phyloP scores from a whole-genome alignment of 2,888 invertebrate species.

The Piscicola geometra region DNA sequence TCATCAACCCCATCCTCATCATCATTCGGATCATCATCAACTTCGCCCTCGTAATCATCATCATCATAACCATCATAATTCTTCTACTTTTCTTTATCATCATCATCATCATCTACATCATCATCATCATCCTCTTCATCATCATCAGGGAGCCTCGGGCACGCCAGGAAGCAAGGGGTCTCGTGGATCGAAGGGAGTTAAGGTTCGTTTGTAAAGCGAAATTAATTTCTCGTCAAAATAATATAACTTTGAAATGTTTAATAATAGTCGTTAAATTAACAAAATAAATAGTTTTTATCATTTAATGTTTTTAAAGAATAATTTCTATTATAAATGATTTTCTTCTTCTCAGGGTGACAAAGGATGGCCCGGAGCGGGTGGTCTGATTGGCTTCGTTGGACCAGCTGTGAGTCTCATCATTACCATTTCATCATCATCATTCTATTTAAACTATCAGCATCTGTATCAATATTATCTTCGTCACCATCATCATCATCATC shows the following conservation, averaged over 20 bases:
- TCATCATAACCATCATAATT: neutral
- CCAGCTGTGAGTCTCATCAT: conserved; percentile 10
- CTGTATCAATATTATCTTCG: no score
- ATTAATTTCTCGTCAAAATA: no score
- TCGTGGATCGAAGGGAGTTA: conserved; percentile 25
- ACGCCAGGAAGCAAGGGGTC: conserved; percentile 22
- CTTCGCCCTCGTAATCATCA: neutral
- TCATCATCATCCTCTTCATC: neutral
- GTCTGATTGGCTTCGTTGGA: conserved; percentile 23
- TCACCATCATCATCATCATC: no score
- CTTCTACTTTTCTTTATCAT: neutral
- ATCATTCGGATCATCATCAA: neutral
- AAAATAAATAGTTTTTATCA: neutral
- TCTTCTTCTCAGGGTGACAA: conserved; percentile 29
- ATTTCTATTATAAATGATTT: neutral
- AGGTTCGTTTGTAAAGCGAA: no score
- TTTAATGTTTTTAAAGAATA: neutral
- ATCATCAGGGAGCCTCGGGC: conserved; percentile 28
- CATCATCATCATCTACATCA: neutral
- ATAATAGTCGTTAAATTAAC: no score
- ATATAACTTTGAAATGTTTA: no score
- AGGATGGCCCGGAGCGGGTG: conserved; percentile 31
- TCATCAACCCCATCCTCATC: neutral
- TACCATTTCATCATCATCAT: neutral
- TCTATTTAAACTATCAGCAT: neutral